These are phyloP conservation scores for Larimichthys crocea DNA, from an alignment of 2,113 vertebrate genomes.

Conservation along the genomic window DNA sequence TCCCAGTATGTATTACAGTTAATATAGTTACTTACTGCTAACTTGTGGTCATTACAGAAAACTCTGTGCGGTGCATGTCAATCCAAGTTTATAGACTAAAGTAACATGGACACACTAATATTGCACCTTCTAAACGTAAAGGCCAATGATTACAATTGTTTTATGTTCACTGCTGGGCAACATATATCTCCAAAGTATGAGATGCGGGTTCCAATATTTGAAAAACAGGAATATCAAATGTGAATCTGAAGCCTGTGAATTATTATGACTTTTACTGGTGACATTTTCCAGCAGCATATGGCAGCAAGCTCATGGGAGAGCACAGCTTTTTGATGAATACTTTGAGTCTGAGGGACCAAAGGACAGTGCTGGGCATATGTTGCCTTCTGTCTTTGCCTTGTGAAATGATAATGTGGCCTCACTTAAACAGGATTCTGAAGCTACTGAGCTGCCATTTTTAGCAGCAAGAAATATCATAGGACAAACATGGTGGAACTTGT, in stretches of 20 bases:
- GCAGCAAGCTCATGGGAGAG: slow-evolving; percentile 94
- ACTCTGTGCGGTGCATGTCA: neutral
- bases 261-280: slow-evolving; percentile 98
- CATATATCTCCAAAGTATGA: slow-evolving; percentile 88
- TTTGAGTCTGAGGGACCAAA: slow-evolving; percentile 90
- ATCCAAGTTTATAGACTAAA: slow-evolving; percentile 29
- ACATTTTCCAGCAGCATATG: slow-evolving; percentile 98
- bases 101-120: slow-evolving; percentile 1
- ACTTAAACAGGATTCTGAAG: slow-evolving; percentile 81
- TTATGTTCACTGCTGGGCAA: slow-evolving; percentile 87
- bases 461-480: slow-evolving; percentile 33
- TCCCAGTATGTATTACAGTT: neutral
- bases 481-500: slow-evolving; percentile 15
- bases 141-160: slow-evolving; percentile 86
- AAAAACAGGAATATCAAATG: slow-evolving; percentile 96
- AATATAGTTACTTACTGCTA: neutral
- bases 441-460: slow-evolving; percentile 63
- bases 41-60: neutral
- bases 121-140: slow-evolving; percentile 3
- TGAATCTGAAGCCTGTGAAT: slow-evolving; percentile 94
- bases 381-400: slow-evolving; percentile 93
- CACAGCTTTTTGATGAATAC: slow-evolving; percentile 95
- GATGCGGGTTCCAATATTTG: slow-evolving; percentile 91
- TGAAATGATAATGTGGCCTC: slow-evolving; percentile 94
- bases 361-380: slow-evolving; percentile 89